Evolutionary conservation across 2,888 invertebrate species (phyloP).

Genomic region (Pachymerium ferrugineum): DNA sequence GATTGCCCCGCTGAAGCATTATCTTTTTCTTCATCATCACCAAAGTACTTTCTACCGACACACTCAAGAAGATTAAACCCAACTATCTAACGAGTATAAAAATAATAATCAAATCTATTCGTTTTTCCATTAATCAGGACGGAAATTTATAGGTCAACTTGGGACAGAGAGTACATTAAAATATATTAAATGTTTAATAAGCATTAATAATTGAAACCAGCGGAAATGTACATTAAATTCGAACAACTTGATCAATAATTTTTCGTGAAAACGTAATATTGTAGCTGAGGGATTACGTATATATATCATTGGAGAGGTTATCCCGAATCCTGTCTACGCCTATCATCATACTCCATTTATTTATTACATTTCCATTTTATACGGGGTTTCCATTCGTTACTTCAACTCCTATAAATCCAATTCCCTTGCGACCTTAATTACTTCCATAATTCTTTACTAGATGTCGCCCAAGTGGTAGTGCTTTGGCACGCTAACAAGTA

Average conservation of each 20-base stretch:
- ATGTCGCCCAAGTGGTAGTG: background rate
- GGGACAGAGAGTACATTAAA: no score
- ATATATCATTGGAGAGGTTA: no score
- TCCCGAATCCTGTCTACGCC: no score
- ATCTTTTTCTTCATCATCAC: conserved; percentile 2
- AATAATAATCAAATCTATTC: background rate
- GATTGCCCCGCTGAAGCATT: conserved; percentile 16
- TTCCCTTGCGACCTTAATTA: background rate
- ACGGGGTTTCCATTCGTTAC: background rate
- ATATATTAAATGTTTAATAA: no score
- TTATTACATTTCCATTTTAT: conserved; percentile 23
- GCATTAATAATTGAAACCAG: no score
- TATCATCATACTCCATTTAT: no score
- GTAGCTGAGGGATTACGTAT: no score
- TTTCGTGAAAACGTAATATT: no score
- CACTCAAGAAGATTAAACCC: conserved; percentile 20
- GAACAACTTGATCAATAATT: no score
- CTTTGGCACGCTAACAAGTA: background rate
- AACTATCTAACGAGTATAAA: background rate
- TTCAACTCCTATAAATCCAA: background rate
- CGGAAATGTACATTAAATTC: no score
- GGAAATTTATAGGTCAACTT: no score
- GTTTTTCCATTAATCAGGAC: background rate
- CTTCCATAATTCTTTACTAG: conserved; percentile 17
- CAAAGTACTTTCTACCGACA: background rate